Evolutionary conservation across 2,888 invertebrate species (phyloP).

Genomic region (Agrilus mali): DNA sequence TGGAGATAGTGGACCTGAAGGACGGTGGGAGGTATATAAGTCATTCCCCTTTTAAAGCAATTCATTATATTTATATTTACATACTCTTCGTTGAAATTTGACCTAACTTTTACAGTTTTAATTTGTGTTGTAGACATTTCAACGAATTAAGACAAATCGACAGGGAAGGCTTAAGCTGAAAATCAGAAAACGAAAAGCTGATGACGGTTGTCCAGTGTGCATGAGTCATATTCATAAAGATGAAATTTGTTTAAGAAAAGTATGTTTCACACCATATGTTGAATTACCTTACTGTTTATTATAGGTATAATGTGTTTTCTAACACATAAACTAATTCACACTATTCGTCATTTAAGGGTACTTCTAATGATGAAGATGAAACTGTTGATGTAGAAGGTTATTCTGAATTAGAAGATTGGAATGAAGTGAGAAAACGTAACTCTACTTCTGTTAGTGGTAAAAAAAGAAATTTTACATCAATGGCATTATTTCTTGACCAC

Average conservation of each 20-base stretch:
- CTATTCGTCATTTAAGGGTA: conserved; percentile 6
- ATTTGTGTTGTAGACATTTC: conserved; percentile 43
- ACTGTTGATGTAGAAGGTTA: conserved; percentile 55
- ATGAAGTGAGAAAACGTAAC: conserved; percentile 25
- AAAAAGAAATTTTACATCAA: not conserved
- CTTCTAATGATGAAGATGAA: conserved; percentile 47
- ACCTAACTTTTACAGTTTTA: conserved; percentile 2
- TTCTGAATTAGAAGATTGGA: conserved; percentile 45
- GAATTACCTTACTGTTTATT: not conserved
- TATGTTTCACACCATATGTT: conserved; percentile 17
- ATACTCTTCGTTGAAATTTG: not conserved
- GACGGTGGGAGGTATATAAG: conserved; percentile 49
- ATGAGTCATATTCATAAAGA: conserved; percentile 42
- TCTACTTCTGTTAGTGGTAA: conserved; percentile 5
- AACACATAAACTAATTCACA: too few species aligned
- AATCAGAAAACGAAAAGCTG: conserved; percentile 51
- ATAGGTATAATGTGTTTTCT: not conserved
- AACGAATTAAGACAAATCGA: conserved; percentile 56
- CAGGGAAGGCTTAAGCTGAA: conserved; percentile 54
- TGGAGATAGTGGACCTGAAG: conserved; percentile 41
- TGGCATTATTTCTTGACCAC: too few species aligned
- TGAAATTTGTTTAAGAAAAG: conserved; percentile 48
- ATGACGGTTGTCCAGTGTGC: conserved; percentile 56
- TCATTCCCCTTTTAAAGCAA: not conserved
- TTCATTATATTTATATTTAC: not conserved